Conservation (phyloP, 2,113 vertebrate genomes). For the Sebastes fasciatus region DNA sequence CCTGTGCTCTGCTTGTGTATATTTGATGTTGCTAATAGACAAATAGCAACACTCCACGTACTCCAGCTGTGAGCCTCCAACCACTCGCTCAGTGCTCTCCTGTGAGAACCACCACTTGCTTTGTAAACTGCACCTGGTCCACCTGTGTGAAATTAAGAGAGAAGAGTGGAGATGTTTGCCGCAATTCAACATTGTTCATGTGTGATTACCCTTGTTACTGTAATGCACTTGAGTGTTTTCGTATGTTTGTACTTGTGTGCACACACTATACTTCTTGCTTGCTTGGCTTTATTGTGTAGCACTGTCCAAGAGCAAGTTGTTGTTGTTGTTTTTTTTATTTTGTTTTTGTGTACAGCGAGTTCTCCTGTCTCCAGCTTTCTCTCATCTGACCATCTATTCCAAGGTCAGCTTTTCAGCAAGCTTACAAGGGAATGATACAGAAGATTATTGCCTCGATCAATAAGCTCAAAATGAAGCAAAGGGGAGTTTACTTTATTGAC, state of each 20-base stretch:
- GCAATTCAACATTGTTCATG: conserved; percentile 35
- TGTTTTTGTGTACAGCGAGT: conserved; percentile 62
- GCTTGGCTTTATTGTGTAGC: conserved; percentile 49
- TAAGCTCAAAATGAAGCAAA: conserved; percentile 88
- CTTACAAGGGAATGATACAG: conserved; percentile 87
- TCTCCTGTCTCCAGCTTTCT: conserved; percentile 63
- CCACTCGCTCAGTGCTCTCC: conserved; percentile 11
- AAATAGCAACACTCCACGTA: neutral
- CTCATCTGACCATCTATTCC: conserved; percentile 82
- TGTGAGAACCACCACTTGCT: conserved; percentile 48
- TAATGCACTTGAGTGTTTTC: conserved; percentile 44
- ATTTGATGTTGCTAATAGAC: conserved; percentile 30
- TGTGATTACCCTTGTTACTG: conserved; percentile 51
- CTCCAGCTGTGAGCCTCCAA: conserved; percentile 24
- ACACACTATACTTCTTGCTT: conserved; percentile 16
- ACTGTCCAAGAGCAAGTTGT: conserved; percentile 42
- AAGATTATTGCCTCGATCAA: conserved; percentile 89
- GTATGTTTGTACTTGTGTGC: conserved; percentile 34
- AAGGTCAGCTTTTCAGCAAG: conserved; percentile 86
- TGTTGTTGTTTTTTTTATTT: conserved; percentile 48
- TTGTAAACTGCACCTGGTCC: conserved; percentile 53
- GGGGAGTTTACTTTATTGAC: conserved; percentile 87
- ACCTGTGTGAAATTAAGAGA: conserved; percentile 64
- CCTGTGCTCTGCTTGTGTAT: neutral
- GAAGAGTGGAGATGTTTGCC: conserved; percentile 54